These are phyloP conservation scores for Byasa hedistus DNA, from an alignment of 2,888 invertebrate genomes.

Conservation along the genomic window DNA sequence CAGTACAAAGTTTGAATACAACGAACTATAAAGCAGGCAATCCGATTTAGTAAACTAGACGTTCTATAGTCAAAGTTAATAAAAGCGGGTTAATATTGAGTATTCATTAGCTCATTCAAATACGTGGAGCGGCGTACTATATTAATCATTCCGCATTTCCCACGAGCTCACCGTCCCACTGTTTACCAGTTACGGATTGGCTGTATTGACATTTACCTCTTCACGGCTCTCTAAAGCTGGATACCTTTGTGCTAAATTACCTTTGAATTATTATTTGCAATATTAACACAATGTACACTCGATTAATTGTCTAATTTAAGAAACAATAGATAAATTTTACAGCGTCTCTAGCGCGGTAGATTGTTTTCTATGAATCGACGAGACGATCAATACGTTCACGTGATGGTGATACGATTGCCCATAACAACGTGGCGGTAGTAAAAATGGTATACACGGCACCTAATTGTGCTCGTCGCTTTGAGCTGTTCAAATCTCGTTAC, in stretches of 20 bases:
- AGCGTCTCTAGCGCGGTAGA: no score
- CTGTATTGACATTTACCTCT: conserved; percentile 22
- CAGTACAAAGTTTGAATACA: no score
- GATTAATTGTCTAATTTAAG: no score
- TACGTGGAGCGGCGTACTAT: conserved; percentile 11
- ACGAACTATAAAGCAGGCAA: no score
- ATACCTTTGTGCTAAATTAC: neutral
- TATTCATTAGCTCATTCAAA: conserved; percentile 20
- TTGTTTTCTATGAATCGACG: no score
- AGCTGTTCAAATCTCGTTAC: no score
- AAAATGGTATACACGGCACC: no score
- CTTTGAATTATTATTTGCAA: neutral
- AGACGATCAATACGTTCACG: no score
- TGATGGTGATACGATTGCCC: no score
- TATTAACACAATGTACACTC: neutral
- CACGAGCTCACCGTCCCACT: conserved; percentile 12
- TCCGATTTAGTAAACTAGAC: neutral
- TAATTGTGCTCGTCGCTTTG: no score
- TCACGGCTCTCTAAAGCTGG: conserved; percentile 8
- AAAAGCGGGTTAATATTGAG: conserved; percentile 17
- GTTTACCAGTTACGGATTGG: conserved; percentile 26
- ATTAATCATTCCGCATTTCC: conserved; percentile 24
- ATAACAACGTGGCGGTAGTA: no score
- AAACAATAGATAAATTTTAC: no score
- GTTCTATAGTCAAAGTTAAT: conserved; percentile 5